Conservation (phyloP, 1,140 invertebrate genomes). For the Battus philenor region DNA sequence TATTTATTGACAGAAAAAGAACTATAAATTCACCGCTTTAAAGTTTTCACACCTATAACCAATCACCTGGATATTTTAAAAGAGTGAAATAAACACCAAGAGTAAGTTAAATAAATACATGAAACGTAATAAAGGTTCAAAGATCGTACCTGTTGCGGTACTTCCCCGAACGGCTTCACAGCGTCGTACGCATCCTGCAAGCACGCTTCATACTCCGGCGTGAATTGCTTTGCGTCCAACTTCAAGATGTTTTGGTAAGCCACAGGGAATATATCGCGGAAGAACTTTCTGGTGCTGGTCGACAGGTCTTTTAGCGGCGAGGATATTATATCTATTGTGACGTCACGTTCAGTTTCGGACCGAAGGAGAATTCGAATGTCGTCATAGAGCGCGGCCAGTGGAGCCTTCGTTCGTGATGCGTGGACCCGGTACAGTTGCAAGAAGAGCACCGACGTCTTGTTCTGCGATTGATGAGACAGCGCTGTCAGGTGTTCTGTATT, state of each 20-base stretch:
- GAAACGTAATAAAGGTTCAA: no score
- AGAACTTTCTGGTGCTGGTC: conserved; percentile 84
- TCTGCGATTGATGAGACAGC: conserved; percentile 85
- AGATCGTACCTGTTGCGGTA: conserved; percentile 81
- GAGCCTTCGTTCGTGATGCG: conserved; percentile 78
- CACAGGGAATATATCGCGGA: conserved; percentile 88
- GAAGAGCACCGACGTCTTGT: conserved; percentile 86
- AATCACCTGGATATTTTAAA: no score
- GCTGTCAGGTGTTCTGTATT: conserved; percentile 85
- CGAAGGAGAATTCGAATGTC: conserved; percentile 80
- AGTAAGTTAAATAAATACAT: no score
- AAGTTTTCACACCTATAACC: no score
- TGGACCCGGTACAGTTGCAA: conserved; percentile 85
- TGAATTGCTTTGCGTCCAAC: conserved; percentile 76
- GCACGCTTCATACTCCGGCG: conserved; percentile 85
- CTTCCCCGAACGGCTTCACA: conserved; percentile 88
- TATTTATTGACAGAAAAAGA: no score
- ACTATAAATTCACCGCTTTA: no score
- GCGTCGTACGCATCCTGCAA: conserved; percentile 83
- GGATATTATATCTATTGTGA: conserved; percentile 29
- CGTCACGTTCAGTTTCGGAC: conserved; percentile 35
- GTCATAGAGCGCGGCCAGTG: conserved; percentile 81
- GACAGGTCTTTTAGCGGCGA: conserved; percentile 42
- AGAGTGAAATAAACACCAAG: no score
- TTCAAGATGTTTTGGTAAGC: conserved; percentile 86